Evolutionary conservation across 2,888 invertebrate genomes (phyloP).

Genomic region (Andrena trimmerana): DNA sequence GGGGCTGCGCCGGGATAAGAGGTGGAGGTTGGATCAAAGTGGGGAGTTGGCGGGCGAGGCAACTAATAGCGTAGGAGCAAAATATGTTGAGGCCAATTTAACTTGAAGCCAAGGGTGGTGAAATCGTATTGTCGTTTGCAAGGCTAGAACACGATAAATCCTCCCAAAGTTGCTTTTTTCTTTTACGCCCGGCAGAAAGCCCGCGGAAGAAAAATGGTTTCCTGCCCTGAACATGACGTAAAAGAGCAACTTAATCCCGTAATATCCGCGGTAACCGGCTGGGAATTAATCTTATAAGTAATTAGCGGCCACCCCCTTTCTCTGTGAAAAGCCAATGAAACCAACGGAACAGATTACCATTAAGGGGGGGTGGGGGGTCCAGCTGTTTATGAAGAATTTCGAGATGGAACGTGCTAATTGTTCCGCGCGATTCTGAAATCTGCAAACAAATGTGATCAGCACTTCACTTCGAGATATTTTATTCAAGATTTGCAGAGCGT

Average conservation of each 20-base stretch:
- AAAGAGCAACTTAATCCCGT: slow-evolving; percentile 60
- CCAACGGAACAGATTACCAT: slow-evolving; percentile 35
- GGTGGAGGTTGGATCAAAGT: not conserved
- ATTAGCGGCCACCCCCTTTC: slow-evolving; percentile 36
- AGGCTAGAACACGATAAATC: slow-evolving; percentile 62
- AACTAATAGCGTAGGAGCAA: slow-evolving; percentile 19
- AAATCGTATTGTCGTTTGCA: slow-evolving; percentile 54
- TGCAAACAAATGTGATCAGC: not conserved
- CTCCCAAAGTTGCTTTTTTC: slow-evolving; percentile 21
- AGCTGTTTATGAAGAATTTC: slow-evolving; percentile 46
- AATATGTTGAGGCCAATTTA: slow-evolving; percentile 49
- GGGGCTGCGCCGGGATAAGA: not conserved
- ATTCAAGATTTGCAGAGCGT: not conserved
- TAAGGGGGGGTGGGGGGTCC: slow-evolving; percentile 22
- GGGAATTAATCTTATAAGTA: slow-evolving; percentile 54
- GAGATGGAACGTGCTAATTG: slow-evolving; percentile 21
- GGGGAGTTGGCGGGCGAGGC: not conserved
- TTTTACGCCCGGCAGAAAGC: not conserved
- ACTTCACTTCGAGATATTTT: not conserved
- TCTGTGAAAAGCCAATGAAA: slow-evolving; percentile 23
- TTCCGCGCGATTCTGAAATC: not conserved
- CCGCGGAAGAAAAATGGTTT: slow-evolving; percentile 49
- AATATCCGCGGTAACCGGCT: slow-evolving; percentile 34
- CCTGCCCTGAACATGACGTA: slow-evolving; percentile 41
- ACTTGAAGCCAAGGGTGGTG: slow-evolving; percentile 38